Percentiles rank a stretch among this genome's conserved stretches.
These are phyloP conservation scores for Phrynocephalus forsythii DNA, from an alignment of 2,797 vertebrate genomes.

Conservation along the genomic window DNA sequence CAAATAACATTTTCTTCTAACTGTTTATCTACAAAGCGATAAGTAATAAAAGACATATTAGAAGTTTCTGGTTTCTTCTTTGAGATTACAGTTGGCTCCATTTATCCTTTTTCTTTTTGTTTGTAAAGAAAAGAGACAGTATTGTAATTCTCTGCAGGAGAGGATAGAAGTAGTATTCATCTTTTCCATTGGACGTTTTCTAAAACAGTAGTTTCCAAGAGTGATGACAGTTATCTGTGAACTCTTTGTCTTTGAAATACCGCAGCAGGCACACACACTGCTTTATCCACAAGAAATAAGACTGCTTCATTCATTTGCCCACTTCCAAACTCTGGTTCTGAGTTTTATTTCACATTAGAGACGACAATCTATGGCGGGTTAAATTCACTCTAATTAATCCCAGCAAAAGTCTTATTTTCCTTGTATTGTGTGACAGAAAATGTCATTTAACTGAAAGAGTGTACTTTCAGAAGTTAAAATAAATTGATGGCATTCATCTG, in stretches of 20 bases:
- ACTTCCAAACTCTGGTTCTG: slow-evolving; percentile 51
- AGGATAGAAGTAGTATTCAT: slow-evolving; percentile 40
- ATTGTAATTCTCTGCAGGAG: slow-evolving; percentile 38
- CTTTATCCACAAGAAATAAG: slow-evolving; percentile 56
- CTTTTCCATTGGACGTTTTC: slow-evolving; percentile 48
- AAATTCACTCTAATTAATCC: slow-evolving; percentile 71
- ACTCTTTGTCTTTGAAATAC: slow-evolving; percentile 47
- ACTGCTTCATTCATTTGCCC: slow-evolving; percentile 59
- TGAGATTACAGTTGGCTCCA: slow-evolving; percentile 48
- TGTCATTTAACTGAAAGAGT: slow-evolving; percentile 68
- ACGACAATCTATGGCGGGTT: slow-evolving; percentile 60
- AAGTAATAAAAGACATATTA: slow-evolving; percentile 51
- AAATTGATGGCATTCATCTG: slow-evolving; percentile 71
- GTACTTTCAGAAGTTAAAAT: slow-evolving; percentile 80
- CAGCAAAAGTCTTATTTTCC: slow-evolving; percentile 57
- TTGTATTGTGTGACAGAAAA: slow-evolving; percentile 65
- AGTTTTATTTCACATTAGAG: slow-evolving; percentile 64
- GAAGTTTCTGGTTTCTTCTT: slow-evolving; percentile 36
- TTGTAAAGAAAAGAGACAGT: slow-evolving; percentile 12
- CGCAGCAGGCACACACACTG: slow-evolving; percentile 44
- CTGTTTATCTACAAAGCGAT: slow-evolving; percentile 47
- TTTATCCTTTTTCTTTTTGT: slow-evolving; percentile 48
- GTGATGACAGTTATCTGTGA: slow-evolving; percentile 54
- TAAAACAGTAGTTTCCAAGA: slow-evolving; percentile 52
- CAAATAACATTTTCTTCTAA: slow-evolving; percentile 44